Conservation (phyloP, 2,113 vertebrate genomes). For the Leptocoma aspasia region DNA sequence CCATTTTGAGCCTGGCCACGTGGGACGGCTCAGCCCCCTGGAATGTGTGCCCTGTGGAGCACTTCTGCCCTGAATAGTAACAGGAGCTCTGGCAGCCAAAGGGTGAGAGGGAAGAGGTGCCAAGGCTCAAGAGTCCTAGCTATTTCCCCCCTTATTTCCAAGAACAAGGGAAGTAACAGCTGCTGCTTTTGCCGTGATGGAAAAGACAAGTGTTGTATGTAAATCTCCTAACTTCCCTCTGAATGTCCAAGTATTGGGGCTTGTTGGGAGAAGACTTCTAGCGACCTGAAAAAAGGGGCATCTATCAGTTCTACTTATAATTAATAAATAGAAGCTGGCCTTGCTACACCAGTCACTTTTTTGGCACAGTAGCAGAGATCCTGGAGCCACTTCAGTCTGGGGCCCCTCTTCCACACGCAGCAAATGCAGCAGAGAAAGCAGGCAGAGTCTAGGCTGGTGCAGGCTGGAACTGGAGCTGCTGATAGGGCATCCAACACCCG, state of each 20-base stretch:
- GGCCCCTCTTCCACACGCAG: not conserved
- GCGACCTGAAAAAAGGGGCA: not conserved
- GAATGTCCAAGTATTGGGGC: not conserved
- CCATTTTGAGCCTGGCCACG: constrained; percentile 49
- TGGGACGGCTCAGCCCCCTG: constrained; percentile 16
- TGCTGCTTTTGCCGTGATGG: not conserved
- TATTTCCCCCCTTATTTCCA: constrained; percentile 4
- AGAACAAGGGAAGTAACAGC: not conserved
- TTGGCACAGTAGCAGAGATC: not conserved
- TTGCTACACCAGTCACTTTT: not conserved
- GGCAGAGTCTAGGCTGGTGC: not conserved
- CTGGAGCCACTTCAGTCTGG: not conserved
- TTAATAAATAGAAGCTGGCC: not conserved
- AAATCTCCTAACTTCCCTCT: not conserved
- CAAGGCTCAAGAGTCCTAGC: not conserved
- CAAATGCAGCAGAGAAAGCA: not conserved
- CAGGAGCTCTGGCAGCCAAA: not conserved
- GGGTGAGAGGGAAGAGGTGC: not conserved
- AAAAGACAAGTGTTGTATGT: not conserved
- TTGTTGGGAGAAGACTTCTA: not conserved
- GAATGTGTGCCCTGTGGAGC: not conserved
- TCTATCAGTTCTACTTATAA: not conserved
- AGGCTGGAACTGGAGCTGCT: not conserved
- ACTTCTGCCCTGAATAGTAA: constrained; percentile 3
- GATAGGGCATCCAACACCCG: not conserved